Evolutionary conservation across 2,113 vertebrate genomes (phyloP).

Genomic region (Urocynchramus pylzowi): DNA sequence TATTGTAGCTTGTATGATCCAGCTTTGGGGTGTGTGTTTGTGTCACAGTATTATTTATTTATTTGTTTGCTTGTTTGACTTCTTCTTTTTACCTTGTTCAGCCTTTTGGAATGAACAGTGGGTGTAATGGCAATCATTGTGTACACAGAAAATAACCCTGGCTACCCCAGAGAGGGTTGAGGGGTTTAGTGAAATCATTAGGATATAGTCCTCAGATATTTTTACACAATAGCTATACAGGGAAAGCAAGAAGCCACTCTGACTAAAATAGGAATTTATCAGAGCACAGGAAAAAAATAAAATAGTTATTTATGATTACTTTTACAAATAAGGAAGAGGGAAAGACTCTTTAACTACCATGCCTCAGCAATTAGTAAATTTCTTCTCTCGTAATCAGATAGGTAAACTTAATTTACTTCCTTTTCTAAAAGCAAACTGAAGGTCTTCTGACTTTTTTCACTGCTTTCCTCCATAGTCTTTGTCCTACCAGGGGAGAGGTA

Average conservation of each 20-base stretch:
- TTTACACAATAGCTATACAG: constrained; percentile 3
- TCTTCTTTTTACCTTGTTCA: not conserved
- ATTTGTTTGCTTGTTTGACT: not conserved
- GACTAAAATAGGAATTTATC: not conserved
- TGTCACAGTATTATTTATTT: not conserved
- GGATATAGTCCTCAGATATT: not conserved
- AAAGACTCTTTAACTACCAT: not conserved
- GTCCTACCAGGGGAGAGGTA: not conserved
- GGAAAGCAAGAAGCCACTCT: not conserved
- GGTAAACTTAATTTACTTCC: not conserved
- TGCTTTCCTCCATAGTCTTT: not conserved
- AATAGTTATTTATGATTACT: not conserved
- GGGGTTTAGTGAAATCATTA: constrained; percentile 36
- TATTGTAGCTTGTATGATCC: constrained; percentile 31
- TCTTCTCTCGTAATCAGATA: not conserved
- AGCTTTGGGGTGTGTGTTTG: not conserved
- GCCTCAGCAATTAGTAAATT: not conserved
- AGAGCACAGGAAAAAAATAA: not conserved
- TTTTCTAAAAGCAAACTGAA: not conserved
- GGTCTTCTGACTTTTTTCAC: not conserved
- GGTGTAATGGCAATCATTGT: not conserved
- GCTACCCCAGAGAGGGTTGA: not conserved
- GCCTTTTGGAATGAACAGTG: not conserved
- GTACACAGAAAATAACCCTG: not conserved
- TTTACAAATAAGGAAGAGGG: not conserved